Percentiles rank a stretch among this genome's conserved stretches.
Conservation (phyloP, 2,113 vertebrate genomes). For the Hoplias malabaricus region DNA sequence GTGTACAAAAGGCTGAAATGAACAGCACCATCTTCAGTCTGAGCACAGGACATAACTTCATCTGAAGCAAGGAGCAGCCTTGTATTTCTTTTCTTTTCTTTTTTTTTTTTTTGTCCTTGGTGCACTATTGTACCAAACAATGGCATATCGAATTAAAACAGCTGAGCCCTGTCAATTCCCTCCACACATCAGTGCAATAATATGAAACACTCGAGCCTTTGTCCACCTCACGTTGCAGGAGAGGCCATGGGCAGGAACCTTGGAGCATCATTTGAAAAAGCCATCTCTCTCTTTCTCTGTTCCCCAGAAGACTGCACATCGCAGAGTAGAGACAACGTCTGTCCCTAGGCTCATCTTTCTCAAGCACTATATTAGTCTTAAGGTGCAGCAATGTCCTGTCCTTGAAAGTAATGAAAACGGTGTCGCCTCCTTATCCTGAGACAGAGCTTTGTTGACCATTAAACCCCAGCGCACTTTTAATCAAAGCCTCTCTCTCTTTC, state of each 20-base stretch:
- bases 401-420: constrained; percentile 24
- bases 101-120: constrained; percentile 15
- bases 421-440: not conserved
- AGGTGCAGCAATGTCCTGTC: not conserved
- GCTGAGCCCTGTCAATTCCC: not conserved
- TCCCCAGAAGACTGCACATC: constrained; percentile 1
- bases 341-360: constrained; percentile 14
- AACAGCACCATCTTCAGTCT: not conserved
- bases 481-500: not conserved
- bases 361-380: constrained; percentile 22
- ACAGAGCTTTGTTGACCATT: not conserved
- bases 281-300: not conserved
- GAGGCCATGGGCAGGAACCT: not conserved
- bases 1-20: not conserved
- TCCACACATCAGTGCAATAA: not conserved
- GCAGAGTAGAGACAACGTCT: not conserved
- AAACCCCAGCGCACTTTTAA: constrained; percentile 15
- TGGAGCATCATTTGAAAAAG: not conserved
- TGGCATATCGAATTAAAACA: not conserved
- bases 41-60: not conserved
- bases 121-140: not conserved
- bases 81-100: too few species aligned
- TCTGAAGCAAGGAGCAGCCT: not conserved
- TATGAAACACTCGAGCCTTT: constrained; percentile 1
- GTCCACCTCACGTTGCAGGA: not conserved